Percentiles rank a stretch among this genome's conserved stretches.
Conservation (phyloP, 2,888 invertebrate genomes). For the Peribatodes rhomboidaria region DNA sequence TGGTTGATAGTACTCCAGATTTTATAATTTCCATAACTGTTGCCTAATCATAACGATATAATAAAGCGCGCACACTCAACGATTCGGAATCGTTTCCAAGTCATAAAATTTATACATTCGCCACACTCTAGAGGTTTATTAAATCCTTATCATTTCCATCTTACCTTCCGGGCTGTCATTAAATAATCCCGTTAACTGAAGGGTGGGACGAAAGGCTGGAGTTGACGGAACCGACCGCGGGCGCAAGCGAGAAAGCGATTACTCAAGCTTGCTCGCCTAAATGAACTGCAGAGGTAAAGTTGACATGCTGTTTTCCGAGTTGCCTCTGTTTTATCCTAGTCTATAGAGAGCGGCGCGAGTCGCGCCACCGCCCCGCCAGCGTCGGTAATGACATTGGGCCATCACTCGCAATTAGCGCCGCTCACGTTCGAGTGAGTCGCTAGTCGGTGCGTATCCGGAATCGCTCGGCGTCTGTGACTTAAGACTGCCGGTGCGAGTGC, state of each 20-base stretch:
- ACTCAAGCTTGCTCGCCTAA: neutral
- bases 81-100: slow-evolving; percentile 29
- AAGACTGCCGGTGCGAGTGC: slow-evolving; percentile 41
- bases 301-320: neutral
- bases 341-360: neutral
- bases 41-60: slow-evolving; percentile 6
- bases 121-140: slow-evolving; percentile 43
- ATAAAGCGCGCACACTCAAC: slow-evolving; percentile 12
- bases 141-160: slow-evolving; percentile 48
- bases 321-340: neutral
- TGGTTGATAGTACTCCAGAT: neutral
- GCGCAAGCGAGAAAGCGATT: slow-evolving; percentile 12
- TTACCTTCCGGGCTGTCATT: slow-evolving; percentile 49
- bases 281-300: neutral
- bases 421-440: slow-evolving; percentile 50
- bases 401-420: slow-evolving; percentile 59
- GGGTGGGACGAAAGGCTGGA: slow-evolving; percentile 50
- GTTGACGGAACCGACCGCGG: slow-evolving; percentile 40
- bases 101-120: slow-evolving; percentile 39
- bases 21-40: neutral
- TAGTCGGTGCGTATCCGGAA: slow-evolving; percentile 21
- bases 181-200: slow-evolving; percentile 57
- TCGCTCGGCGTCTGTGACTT: slow-evolving; percentile 48
- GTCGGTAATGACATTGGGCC: slow-evolving; percentile 54
- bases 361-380: neutral